Percentiles rank a stretch among this genome's conserved stretches.
These are phyloP conservation scores for Melinaea marsaeus DNA, from an alignment of 2,888 invertebrate species.

Conservation along the genomic window DNA sequence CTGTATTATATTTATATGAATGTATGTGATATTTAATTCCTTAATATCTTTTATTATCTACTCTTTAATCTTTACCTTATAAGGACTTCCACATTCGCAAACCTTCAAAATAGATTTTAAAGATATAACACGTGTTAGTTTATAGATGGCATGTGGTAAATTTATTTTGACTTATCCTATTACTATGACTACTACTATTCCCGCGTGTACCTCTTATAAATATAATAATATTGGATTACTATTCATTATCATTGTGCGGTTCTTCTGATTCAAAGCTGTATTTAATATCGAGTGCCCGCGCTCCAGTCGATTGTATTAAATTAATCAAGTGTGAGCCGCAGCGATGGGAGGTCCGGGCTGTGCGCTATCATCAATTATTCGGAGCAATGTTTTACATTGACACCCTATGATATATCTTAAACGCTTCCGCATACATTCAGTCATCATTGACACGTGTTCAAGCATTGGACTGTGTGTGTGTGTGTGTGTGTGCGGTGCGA, in stretches of 20 bases:
- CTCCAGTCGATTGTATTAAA: background rate
- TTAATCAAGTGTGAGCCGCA: conserved; percentile 19
- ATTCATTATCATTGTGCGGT: too few species aligned
- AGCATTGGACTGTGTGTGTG: conserved; percentile 50
- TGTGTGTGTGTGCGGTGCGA: conserved; percentile 60
- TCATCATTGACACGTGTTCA: conserved; percentile 43
- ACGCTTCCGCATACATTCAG: conserved; percentile 45
- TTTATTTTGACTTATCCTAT: background rate
- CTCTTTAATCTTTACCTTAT: conserved; percentile 19
- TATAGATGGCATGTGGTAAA: background rate
- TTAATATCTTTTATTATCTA: background rate
- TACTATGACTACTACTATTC: background rate
- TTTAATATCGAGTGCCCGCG: background rate
- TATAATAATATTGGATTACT: background rate
- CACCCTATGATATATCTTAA: conserved; percentile 32
- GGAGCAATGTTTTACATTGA: conserved; percentile 27
- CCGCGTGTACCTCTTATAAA: background rate
- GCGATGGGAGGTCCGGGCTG: conserved; percentile 25
- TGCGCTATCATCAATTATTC: conserved; percentile 26
- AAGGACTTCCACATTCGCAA: conserved; percentile 44
- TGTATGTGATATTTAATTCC: conserved; percentile 7
- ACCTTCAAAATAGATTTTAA: conserved; percentile 51
- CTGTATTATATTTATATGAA: too few species aligned
- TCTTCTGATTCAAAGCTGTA: background rate
- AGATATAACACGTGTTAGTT: conserved; percentile 48